phyloP scores from a whole-genome alignment of 2,888 invertebrate genomes.

The Philonicus albiceps region DNA sequence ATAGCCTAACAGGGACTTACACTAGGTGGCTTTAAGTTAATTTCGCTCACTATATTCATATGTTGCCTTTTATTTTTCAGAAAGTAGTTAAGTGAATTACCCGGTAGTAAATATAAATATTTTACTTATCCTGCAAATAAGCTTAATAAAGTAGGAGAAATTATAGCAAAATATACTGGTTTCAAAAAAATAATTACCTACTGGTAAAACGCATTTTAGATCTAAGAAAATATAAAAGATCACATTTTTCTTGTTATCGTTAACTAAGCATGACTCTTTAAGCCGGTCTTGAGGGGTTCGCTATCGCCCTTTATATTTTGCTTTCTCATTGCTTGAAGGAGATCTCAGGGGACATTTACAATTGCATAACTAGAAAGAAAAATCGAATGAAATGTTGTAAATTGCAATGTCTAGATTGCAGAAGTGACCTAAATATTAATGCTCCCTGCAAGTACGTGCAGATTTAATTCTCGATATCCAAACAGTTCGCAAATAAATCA shows the following conservation, averaged over 20 bases:
- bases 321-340: not conserved
- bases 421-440: not conserved
- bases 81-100: too few relatives aligned
- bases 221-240: too few relatives aligned
- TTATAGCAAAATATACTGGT: too few relatives aligned
- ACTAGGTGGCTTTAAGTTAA: too few relatives aligned
- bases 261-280: not conserved
- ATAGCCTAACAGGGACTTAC: too few relatives aligned
- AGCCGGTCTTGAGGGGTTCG: not conserved
- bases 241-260: not conserved
- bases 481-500: slow-evolving; percentile 1
- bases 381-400: not conserved
- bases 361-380: not conserved
- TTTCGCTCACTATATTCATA: too few relatives aligned
- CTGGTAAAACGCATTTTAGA: too few relatives aligned
- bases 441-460: not conserved
- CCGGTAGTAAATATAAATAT: too few relatives aligned
- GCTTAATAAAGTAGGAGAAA: too few relatives aligned
- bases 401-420: not conserved
- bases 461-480: not conserved
- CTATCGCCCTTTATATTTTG: not conserved
- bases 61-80: too few relatives aligned
- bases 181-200: too few relatives aligned
- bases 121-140: too few relatives aligned
- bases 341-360: not conserved